Evolutionary conservation across 92 coral and sea anemone species (phyloP).

Genomic region (Meandrina meandrites): DNA sequence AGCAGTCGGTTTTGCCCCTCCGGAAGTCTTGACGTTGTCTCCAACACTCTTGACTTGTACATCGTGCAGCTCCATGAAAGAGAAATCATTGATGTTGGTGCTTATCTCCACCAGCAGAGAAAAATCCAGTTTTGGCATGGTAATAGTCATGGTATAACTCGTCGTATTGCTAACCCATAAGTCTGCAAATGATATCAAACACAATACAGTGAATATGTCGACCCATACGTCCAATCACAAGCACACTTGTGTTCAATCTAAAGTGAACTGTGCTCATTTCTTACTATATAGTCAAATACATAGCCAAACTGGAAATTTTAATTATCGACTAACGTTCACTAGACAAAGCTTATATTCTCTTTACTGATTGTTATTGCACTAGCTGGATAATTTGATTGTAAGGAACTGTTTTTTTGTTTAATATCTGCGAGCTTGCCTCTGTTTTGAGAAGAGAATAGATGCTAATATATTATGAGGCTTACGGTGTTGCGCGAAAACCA

Average conservation of each 20-base stretch:
- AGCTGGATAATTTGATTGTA: too few relatives aligned
- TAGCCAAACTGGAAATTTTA: background rate
- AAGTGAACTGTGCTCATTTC: too few relatives aligned
- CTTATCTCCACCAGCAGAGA: conserved; percentile 75
- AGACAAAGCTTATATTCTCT: background rate
- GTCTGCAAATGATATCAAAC: conserved; percentile 42
- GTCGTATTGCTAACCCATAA: conserved; percentile 63
- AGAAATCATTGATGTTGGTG: conserved; percentile 86
- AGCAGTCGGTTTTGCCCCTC: conserved; percentile 30
- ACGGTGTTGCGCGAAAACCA: too few relatives aligned
- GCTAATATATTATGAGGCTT: too few relatives aligned
- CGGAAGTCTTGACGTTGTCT: conserved; percentile 41
- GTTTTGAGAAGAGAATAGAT: too few relatives aligned
- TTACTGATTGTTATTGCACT: too few relatives aligned
- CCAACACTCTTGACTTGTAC: conserved; percentile 49
- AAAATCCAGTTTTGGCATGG: conserved; percentile 79
- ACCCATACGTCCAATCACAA: background rate
- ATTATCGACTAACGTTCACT: too few relatives aligned
- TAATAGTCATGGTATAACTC: conserved; percentile 74
- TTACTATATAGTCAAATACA: background rate
- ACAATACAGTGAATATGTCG: background rate
- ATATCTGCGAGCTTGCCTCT: too few relatives aligned
- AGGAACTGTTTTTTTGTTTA: too few relatives aligned
- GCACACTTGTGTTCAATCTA: background rate
- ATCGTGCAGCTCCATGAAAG: conserved; percentile 71